Base-by-base conservation (phyloP, 1,140 invertebrate genomes). In the Holotrichia oblita region DNA sequence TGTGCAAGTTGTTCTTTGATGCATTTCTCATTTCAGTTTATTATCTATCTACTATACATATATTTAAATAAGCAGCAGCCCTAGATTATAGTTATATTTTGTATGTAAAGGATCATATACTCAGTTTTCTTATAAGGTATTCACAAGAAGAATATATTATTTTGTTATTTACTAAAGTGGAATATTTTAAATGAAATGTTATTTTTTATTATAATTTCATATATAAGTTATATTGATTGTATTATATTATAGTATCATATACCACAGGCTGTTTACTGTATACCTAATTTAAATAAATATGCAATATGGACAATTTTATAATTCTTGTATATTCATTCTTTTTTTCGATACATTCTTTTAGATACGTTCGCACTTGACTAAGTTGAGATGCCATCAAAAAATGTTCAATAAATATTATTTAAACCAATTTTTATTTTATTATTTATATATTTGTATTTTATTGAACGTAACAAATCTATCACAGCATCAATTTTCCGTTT, bases 221-320 rank as follows among this genome's bases (percentile, higher is more conserved):
- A 79, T 76, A 61, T 77, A 79, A 42, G 44, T 82, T 79, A 78
- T 80, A 78, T 79, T 79, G 77, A 78, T 80, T 82, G 79, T 82
- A 77, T 82, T 80, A 78, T 81, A 79, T 79, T 80, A 79, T 81
- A 79, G 77, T 79, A 79, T 81, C 76, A 80, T 83, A 81, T 80
- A 82, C 81, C 80, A 83, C 82, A 82, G 81, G 81, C 81, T 83
- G 80, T 83, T 82, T 83, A 80, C 80, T 84, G 83, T 84, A 84
- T 84, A 84, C 81, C 82, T 84, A 80, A 83, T 84, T 84, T 84
- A 81, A 82, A 83, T 83, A 83, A 83, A 83, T 82, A 83, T 81
- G 83, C 83, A 83, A 82, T 83, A 83, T 81, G 81, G 82, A 74
- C 80, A 82, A 78, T 79, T 81, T 79, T 79, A 40, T 79, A 81